Conservation (phyloP, 1,140 invertebrate species). For the Pentalonia nigronervosa region DNA sequence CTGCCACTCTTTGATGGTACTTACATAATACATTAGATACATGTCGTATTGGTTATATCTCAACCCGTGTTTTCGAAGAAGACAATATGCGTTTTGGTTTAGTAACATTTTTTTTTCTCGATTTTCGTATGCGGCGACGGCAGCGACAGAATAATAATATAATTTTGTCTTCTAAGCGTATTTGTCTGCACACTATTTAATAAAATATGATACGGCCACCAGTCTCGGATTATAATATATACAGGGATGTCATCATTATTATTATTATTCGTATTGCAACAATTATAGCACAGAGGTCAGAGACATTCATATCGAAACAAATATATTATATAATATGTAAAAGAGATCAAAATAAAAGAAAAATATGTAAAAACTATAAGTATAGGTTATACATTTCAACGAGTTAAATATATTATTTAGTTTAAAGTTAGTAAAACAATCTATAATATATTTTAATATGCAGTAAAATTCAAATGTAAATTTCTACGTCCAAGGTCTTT, state of each 20-base stretch:
- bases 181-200: background rate
- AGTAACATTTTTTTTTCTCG: background rate
- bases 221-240: background rate
- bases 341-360: too few relatives aligned
- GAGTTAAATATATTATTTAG: too few relatives aligned
- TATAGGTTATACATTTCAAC: too few relatives aligned
- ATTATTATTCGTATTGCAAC: too few relatives aligned
- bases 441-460: too few relatives aligned
- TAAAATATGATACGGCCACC: background rate
- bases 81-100: background rate
- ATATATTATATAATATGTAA: too few relatives aligned
- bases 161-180: background rate
- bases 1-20: background rate
- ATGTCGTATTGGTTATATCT: background rate
- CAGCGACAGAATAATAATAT: background rate
- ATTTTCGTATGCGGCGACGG: background rate
- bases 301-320: too few relatives aligned
- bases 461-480: too few relatives aligned
- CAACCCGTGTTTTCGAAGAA: background rate
- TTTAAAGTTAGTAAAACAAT: too few relatives aligned
- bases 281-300: too few relatives aligned
- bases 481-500: too few relatives aligned
- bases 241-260: background rate
- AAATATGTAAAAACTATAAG: too few relatives aligned
- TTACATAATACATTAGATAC: background rate